Evolutionary conservation across 2,888 invertebrate genomes (phyloP).

Genomic region (Chromoteleia sp.): DNA sequence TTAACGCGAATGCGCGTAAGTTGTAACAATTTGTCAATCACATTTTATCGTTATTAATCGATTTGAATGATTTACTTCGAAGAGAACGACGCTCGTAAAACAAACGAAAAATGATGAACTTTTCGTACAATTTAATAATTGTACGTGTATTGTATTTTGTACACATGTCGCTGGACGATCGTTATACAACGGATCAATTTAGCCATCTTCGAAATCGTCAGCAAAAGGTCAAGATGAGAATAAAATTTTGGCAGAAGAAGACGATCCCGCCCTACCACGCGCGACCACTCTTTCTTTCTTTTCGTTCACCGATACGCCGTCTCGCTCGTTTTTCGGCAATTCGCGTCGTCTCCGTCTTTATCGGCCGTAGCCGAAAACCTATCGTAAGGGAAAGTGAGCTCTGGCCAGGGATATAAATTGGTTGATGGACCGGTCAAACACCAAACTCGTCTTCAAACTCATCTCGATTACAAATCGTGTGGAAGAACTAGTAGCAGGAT

Average conservation of each 20-base stretch:
- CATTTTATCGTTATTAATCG: no score
- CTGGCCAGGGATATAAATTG: conserved; percentile 79
- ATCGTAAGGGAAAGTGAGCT: conserved; percentile 77
- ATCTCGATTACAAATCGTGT: conserved; percentile 69
- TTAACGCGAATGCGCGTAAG: no score
- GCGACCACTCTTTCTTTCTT: conserved; percentile 59
- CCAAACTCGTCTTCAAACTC: conserved; percentile 76
- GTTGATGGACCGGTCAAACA: conserved; percentile 69
- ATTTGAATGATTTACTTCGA: no score
- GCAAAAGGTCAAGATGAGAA: conserved; percentile 78
- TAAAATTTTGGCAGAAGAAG: conserved; percentile 78
- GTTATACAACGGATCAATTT: conserved; percentile 78
- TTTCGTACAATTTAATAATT: conserved; percentile 15
- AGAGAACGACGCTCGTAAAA: neutral
- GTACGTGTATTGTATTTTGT: conserved; percentile 3
- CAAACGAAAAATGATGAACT: neutral
- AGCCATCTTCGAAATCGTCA: conserved; percentile 70
- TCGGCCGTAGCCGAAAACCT: conserved; percentile 58
- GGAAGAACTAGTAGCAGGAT: conserved; percentile 73
- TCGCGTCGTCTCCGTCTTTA: conserved; percentile 68
- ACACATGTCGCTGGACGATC: conserved; percentile 30
- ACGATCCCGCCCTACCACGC: conserved; percentile 72
- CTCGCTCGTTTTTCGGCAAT: conserved; percentile 55
- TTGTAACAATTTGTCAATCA: no score
- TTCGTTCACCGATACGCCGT: conserved; percentile 47